Base-by-base conservation (phyloP, 2,113 vertebrate genomes). In the Ceyx melanurus region DNA sequence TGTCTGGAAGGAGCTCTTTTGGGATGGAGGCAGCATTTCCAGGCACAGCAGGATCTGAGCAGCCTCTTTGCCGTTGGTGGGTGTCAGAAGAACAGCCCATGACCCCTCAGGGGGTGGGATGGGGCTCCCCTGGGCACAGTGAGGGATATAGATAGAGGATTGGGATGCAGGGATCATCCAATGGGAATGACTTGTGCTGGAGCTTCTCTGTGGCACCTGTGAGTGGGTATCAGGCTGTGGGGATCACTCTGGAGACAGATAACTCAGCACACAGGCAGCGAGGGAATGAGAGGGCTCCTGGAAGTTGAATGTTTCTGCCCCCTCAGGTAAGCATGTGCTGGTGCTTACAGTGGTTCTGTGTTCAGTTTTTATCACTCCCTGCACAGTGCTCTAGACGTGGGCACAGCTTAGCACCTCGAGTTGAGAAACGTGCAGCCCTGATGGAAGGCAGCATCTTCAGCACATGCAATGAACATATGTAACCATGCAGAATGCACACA, bases 381-480 rank as follows among this genome's bases (percentile, higher is more conserved):
- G 15, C 45, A 13, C 4, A 0, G 12, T 43, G 35, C 13, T 48
- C 22, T 29, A 40, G 37, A 13, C 53, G 33, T 2, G 5, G 26
- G 45, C 56, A 33, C 56, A 78, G 28, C 57, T 33, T 40, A 68
- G 48, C 21, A 54, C 33, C 29, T n/a, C 29, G 25, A 50, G 6
- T 2, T 1, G 2, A 82, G n/a, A 60, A 15, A 35, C 8, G 23
- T 35, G 31, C 54, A 43, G n/a, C 43, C 56, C 11, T 1, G 0
- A 29, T 3, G 6, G 6, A 37, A 16, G 21, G 14, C 42, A 58
- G 16, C 31, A 20, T n/a, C 71, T n/a, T 64, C 50, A 61, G n/a
- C 1, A 0, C 2, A 2, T 23, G 22, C 50, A 80, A 6, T 9
- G 43, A 74, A 50, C 22, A 26, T 5, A 0, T 1, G 6, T 0